Conservation (phyloP, 37 sponge, comb jelly and placozoan genomes). For the Beroe forskalii region DNA sequence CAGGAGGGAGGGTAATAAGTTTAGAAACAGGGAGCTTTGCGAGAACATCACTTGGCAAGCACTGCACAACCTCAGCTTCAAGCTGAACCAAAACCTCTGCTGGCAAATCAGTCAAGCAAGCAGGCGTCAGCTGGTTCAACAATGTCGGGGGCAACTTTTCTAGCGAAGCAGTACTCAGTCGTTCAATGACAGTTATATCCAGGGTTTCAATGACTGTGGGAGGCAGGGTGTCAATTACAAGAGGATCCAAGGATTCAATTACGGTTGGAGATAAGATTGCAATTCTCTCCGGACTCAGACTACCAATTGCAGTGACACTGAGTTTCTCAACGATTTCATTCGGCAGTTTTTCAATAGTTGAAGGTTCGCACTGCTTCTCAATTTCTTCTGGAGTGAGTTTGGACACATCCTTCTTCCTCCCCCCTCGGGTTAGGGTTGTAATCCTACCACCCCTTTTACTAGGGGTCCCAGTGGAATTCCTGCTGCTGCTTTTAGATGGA, state of each 20-base stretch:
- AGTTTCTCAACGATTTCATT: slow-evolving; percentile 34
- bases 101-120: not conserved
- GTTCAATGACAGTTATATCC: not conserved
- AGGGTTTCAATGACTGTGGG: not conserved
- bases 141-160: not conserved
- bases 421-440: not conserved
- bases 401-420: slow-evolving; percentile 24
- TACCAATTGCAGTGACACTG: not conserved
- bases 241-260: not conserved
- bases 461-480: not conserved
- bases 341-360: slow-evolving; percentile 14
- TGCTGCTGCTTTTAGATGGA: not conserved
- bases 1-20: not conserved
- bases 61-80: not conserved
- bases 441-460: not conserved
- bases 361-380: slow-evolving; percentile 5
- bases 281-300: slow-evolving; percentile 23
- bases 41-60: not conserved
- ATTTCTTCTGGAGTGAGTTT: slow-evolving; percentile 54
- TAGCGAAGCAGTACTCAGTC: not conserved
- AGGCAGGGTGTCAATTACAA: not conserved
- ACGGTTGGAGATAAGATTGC: not conserved
- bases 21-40: not conserved
- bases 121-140: not conserved
- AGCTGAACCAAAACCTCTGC: not conserved